Evolutionary conservation across 2,888 invertebrate species (phyloP), one percentile per base, ranked within the genome.

Genomic region (Cremastinae sp.): DNA sequence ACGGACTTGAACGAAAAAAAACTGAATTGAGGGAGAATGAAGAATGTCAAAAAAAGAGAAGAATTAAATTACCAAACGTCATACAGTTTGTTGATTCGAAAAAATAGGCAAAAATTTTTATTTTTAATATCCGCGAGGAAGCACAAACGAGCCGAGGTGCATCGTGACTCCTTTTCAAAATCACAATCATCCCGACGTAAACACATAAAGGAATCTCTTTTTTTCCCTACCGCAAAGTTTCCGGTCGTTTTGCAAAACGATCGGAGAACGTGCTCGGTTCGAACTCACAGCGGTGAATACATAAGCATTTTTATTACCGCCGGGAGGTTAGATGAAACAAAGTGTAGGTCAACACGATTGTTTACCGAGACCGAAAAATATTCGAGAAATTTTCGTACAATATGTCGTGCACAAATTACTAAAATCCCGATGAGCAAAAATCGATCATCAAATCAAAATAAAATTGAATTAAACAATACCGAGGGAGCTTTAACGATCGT

Each of bases 251-350:
- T 49, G 62, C 69, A 56, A 55, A 62, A 69, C 12, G 56, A 43
- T 16, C 62, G n/a, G 14, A 20, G 51, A 56, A 74, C 62, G 68
- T 69, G 69, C 62, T 69, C 47, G 66, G 55, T 39, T 47, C 56
- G 45, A 49, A 37, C 56, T 51, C 35, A 51, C 62, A 49, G 35
- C 62, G 16, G 10, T 14, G 69, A 74, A 74, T 74, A 64, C 74
- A 56, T 35, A 69, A 74, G 35, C 45, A 35, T 66, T 56, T 53
- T 55, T 37, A 3, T 35, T 14, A 22, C 22, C 9, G 14, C 41
- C 4, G 14, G 20, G 14, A 53, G 22, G 5, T 10, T 1, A 41
- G 41, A 65, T 22, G 12, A 37, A 16, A 49, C 49, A 39, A 10
- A 35, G 37, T 51, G 49, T 51, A n/a, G 37, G 28, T 59, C 39